Evolutionary conservation across 2,888 invertebrate species (phyloP), one percentile per base, ranked within the genome.

Genomic region (Heliconius erato): DNA sequence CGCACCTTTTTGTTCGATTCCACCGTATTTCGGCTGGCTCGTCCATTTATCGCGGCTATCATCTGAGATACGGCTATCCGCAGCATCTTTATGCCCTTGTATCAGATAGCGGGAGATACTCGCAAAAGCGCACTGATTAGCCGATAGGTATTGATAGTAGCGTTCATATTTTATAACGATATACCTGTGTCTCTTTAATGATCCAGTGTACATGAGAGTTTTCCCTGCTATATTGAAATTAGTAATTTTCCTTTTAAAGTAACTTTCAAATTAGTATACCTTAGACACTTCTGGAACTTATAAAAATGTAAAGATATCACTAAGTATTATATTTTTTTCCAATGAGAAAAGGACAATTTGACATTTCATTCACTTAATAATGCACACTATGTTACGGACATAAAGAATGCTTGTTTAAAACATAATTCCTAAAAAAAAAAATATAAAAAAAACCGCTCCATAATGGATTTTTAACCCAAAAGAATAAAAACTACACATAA

Each of bases 1-100:
- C 89, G 91, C 90, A 88, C 90, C 94, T 94, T 94, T 95, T 94
- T 94, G 94, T 90, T 91, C 91, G 85, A 87, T 88, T 88, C 90
- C 89, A 88, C 90, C 91, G 94, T 95, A 95, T 95, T 95, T 95
- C 92, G 95, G 95, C 94, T 93, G 94, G 92, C 91, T 88, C 90
- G 86, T 86, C 90, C 91, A 91, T 94, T 94, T 95, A 95, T 95
- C 95, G 93, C 88, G 86, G 90, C 91, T 92, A 93, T 93, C 93
- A 93, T 94, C 94, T 92, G 91, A 92, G 94, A 95, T 94, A 94
- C 92, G 90, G 91, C 90, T 92, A 94, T 93, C 93, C 90, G 86
- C 88, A 88, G 91, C 89, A 93, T 93, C 94, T 93, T 93, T 93
- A 92, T 92, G 92, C 91, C 89, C 88, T 87, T 88, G 89, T 89